Base-by-base conservation (phyloP, 2,113 vertebrate genomes). In the Corythoichthys intestinalis region DNA sequence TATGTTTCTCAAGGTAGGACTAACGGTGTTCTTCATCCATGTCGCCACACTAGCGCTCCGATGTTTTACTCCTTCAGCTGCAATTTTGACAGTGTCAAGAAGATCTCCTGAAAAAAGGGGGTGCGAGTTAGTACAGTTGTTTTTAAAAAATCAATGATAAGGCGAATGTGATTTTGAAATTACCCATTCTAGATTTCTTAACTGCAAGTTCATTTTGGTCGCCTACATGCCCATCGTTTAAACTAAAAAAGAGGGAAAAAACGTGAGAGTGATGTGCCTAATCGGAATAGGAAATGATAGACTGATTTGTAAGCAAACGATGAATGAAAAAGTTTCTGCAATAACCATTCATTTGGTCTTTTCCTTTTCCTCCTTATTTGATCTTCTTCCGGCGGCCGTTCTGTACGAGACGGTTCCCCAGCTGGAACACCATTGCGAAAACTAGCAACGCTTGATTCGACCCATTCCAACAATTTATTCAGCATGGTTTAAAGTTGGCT, bases 101-200 rank as follows among this genome's bases (percentile, higher is more conserved):
- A 92, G 67, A 73, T 92, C 86, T 37, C 88, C 92, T 93, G n/a
- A 1, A 52, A 4, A 60, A 17, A 35, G 6, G 37, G 1, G 47
- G 2, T 28, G 20, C 20, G 20, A 28, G 20, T 67, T 49, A 71
- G 44, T n/a, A 11, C 1, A 0, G 0, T 7, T 1, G 6, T 0
- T 14, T 2, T 6, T 1, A 58, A 0, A 13, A 66, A 11, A 2
- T 14, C 0, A 3, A 72, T 1, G 2, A 60, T 20, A 46, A 34
- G 39, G 1, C 0, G n/a, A 44, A 41, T 1, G 13, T 14, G 39
- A 15, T 38, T 11, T 11, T 66, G 14, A 20, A 68, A 6, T 78
- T 87, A 93, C 92, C 92, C 86, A 92, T 92, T 79, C 88, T 77
- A 69, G 90, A 91, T 76, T 81, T 92, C 84, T 93, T 93, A 44